Percentiles rank a stretch among this genome's conserved stretches.
Evolutionary conservation across 1,140 invertebrate genomes (phyloP).

Genomic region (Elysia chlorotica): DNA sequence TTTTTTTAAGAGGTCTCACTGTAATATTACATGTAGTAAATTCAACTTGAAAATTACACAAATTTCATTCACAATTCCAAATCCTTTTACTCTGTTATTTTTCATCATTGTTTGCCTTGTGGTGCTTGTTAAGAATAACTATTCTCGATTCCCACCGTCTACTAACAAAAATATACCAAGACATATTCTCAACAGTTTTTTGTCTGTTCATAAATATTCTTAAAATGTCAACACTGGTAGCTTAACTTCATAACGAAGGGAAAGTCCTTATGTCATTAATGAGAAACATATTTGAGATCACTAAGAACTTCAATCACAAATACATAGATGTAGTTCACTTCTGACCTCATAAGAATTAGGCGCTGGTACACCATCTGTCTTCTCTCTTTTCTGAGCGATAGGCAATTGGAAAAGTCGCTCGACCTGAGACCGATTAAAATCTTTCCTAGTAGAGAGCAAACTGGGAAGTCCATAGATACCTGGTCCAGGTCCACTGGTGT

Average conservation of each 20-base stretch:
- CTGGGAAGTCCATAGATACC: slow-evolving; percentile 51
- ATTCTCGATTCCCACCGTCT: too few relatives aligned
- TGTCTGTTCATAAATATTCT: neutral
- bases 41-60: neutral
- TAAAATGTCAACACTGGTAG: neutral
- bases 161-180: neutral
- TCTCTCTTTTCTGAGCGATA: slow-evolving; percentile 44
- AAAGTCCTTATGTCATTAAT: neutral
- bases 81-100: too few relatives aligned
- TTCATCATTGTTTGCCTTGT: too few relatives aligned
- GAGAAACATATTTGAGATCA: neutral
- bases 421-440: slow-evolving; percentile 48
- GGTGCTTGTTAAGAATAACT: too few relatives aligned
- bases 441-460: slow-evolving; percentile 40
- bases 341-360: slow-evolving; percentile 57
- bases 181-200: neutral
- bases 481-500: slow-evolving; percentile 49
- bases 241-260: neutral
- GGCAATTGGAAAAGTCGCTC: slow-evolving; percentile 51
- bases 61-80: neutral
- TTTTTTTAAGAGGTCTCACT: neutral
- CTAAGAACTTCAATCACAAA: neutral
- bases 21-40: too few relatives aligned
- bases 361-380: slow-evolving; percentile 43
- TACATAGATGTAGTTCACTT: neutral